Evolutionary conservation across 2,113 vertebrate species (phyloP).

Genomic region (Oryzias woworae): DNA sequence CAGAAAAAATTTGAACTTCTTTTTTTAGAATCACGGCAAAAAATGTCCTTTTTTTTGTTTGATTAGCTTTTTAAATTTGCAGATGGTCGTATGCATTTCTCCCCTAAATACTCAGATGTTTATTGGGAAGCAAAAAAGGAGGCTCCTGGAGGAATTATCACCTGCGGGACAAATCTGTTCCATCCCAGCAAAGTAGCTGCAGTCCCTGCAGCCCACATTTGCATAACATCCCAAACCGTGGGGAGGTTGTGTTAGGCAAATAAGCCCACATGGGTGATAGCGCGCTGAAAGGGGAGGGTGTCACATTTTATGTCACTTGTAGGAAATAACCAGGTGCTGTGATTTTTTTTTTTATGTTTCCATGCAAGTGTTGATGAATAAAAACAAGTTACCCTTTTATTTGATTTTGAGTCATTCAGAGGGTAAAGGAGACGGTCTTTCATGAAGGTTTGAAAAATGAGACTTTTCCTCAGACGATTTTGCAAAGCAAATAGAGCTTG

Average conservation of each 20-base stretch:
- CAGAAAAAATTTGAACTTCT: not conserved
- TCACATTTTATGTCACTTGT: constrained; percentile 51
- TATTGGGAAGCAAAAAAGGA: constrained; percentile 69
- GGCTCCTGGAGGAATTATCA: constrained; percentile 71
- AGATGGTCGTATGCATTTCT: not conserved
- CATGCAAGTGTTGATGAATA: not conserved
- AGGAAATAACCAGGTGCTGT: constrained; percentile 48
- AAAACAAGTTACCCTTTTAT: not conserved
- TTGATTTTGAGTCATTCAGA: not conserved
- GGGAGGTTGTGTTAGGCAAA: constrained; percentile 55
- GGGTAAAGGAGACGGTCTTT: not conserved
- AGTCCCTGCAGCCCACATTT: constrained; percentile 54
- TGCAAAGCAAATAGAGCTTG: not conserved
- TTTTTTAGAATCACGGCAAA: not conserved
- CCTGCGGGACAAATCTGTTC: constrained; percentile 68
- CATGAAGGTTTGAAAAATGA: not conserved
- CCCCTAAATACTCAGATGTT: constrained; percentile 60
- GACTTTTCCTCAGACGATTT: not conserved
- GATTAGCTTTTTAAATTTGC: not conserved
- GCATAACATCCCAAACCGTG: constrained; percentile 67
- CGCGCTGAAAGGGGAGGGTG: constrained; percentile 36
- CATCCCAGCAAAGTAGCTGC: constrained; percentile 57
- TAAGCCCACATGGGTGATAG: constrained; percentile 31
- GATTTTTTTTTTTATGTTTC: constrained; percentile 10
- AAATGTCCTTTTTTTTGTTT: no score